Evolutionary conservation across 2,797 vertebrate species (phyloP).

Genomic region (Mormyrus hasselquistii): DNA sequence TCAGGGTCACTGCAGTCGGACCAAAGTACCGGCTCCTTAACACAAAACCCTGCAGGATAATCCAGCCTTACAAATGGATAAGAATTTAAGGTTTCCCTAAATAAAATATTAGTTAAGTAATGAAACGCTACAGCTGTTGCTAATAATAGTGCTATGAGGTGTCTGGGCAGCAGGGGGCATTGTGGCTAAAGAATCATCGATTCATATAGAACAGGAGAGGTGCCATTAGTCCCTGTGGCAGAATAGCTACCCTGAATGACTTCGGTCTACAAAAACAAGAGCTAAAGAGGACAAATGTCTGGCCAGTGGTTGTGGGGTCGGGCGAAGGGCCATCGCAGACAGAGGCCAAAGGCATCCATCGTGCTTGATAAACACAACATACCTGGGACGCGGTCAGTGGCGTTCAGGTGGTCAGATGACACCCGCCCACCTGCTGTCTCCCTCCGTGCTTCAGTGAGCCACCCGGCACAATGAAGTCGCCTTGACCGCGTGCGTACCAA

Average conservation of each 20-base stretch:
- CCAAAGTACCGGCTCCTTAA: not conserved
- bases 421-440: slow-evolving; percentile 26
- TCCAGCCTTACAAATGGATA: not conserved
- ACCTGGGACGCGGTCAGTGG: slow-evolving; percentile 32
- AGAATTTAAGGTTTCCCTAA: not conserved
- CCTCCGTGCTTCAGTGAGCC: slow-evolving; percentile 39
- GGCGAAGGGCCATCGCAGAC: not conserved
- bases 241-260: not conserved
- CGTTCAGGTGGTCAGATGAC: slow-evolving; percentile 17
- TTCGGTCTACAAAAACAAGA: not conserved
- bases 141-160: slow-evolving; percentile 6
- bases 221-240: not conserved
- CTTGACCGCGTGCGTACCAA: slow-evolving; percentile 24
- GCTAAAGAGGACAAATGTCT: not conserved
- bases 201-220: not conserved
- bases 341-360: slow-evolving; percentile 14
- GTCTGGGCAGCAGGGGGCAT: not conserved
- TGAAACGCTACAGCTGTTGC: not conserved
- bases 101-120: not conserved
- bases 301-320: not conserved
- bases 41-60: not conserved
- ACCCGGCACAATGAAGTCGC: slow-evolving; percentile 12
- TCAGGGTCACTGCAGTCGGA: not conserved
- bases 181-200: not conserved
- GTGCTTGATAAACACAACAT: slow-evolving; percentile 33